These are phyloP conservation scores for Griposia aprilina DNA, from an alignment of 2,888 invertebrate genomes.

Conservation along the genomic window DNA sequence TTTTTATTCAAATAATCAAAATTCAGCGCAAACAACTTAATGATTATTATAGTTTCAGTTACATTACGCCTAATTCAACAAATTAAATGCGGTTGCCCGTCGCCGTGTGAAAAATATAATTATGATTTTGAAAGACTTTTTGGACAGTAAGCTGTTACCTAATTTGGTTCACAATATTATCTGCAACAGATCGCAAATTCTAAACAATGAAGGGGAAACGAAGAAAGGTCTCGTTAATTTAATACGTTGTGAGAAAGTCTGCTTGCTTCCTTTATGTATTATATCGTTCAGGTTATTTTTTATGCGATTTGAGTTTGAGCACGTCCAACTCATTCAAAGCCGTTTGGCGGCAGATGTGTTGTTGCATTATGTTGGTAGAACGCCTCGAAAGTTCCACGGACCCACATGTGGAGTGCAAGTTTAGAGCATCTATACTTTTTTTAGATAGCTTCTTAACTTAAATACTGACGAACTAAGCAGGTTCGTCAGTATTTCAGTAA, in stretches of 20 bases:
- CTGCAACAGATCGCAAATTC: conserved; percentile 33
- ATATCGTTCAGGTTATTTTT: conserved; percentile 39
- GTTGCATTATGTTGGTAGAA: conserved; percentile 30
- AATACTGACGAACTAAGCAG: not conserved
- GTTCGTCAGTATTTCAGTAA: not conserved
- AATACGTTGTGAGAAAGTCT: conserved; percentile 49
- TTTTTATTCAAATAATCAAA: conserved; percentile 9
- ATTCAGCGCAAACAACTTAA: conserved; percentile 39
- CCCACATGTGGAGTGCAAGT: conserved; percentile 5
- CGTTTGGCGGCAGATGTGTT: conserved; percentile 51
- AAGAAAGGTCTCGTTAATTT: conserved; percentile 38
- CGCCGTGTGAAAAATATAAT: conserved; percentile 52
- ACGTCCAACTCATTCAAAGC: conserved; percentile 33
- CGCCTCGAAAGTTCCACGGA: conserved; percentile 30
- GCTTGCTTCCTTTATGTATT: conserved; percentile 49
- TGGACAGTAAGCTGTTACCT: conserved; percentile 23
- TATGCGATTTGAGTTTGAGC: conserved; percentile 29
- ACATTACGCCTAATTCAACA: conserved; percentile 40
- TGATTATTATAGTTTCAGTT: conserved; percentile 46
- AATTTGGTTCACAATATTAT: conserved; percentile 34
- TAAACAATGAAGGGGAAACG: conserved; percentile 42
- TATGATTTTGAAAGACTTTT: conserved; percentile 51
- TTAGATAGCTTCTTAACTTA: not conserved
- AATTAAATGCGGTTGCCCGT: conserved; percentile 28
- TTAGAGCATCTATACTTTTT: conserved; percentile 4